These are phyloP conservation scores for Microctonus aethiopoides DNA, from an alignment of 2,888 invertebrate genomes.

Conservation along the genomic window DNA sequence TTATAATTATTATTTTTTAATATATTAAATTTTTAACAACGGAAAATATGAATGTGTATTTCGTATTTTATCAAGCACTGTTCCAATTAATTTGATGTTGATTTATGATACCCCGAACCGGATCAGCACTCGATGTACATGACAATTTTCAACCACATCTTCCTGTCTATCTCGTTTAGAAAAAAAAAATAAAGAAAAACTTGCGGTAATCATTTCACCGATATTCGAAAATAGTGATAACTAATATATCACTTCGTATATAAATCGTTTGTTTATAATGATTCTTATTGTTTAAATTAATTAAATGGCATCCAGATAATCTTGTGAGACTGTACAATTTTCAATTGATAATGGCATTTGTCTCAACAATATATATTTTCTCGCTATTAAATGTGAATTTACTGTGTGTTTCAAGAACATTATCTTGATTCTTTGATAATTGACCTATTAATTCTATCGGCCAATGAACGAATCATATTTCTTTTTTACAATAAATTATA, in stretches of 20 bases:
- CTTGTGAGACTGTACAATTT: conserved; percentile 7
- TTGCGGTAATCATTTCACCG: conserved; percentile 29
- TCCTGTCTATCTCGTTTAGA: conserved; percentile 39
- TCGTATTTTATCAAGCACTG: conserved; percentile 12
- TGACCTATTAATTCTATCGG: conserved; percentile 1
- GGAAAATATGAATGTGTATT: conserved; percentile 24
- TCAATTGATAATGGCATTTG: background rate
- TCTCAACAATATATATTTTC: conserved; percentile 5
- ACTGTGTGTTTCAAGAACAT: conserved; percentile 7
- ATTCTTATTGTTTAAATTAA: conserved; percentile 10
- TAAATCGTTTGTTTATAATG: background rate
- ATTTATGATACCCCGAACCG: conserved; percentile 50
- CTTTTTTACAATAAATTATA: conserved; percentile 14
- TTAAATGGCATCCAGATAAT: conserved; percentile 43
- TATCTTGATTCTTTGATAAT: conserved; percentile 17
- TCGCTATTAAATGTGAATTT: conserved; percentile 15
- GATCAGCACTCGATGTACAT: conserved; percentile 13
- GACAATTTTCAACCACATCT: background rate
- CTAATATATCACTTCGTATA: conserved; percentile 16
- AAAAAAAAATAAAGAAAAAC: conserved; percentile 24
- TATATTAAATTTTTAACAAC: conserved; percentile 52
- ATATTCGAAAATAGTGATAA: conserved; percentile 32
- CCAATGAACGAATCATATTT: conserved; percentile 23
- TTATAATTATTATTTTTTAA: conserved; percentile 36
- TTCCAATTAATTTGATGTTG: conserved; percentile 40